Evolutionary conservation across 2,888 invertebrate genomes (phyloP), one percentile per base, ranked within the genome.

Genomic region (Drosophila ustulata): DNA sequence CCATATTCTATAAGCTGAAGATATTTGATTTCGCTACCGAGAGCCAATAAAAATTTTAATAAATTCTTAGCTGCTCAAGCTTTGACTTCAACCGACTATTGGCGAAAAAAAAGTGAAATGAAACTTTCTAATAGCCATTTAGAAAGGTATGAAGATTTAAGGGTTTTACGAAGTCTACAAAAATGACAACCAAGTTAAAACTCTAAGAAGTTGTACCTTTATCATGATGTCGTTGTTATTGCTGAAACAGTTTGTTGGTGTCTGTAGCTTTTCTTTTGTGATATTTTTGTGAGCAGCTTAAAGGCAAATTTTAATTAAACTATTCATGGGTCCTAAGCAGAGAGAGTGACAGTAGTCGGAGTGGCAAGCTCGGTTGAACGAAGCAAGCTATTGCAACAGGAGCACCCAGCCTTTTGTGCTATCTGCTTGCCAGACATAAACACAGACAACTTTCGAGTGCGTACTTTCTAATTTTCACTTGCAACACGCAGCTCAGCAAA

Each of bases 381-480:
- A 43, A 23, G 41, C 28, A 23, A 9, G 39, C 41, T 4, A 9
- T 26, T 7, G 18, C 39, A 41, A 18, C n/a, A 57, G 32, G 26
- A 32, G 39, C 37, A 62, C 43, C 28, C 51, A 57, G 71, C 23
- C 78, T 65, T 62, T 66, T 66, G 66, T 76, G 66, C 70, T 77
- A 67, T 59, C 76, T 68, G 66, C 65, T 34, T 79, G 74, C 66
- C 67, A 88, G 88, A 88, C 83, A 77, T 78, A 82, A 88, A 80
- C 88, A 88, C 72, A 83, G 88, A 86, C 86, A 80, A 70, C 86
- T 79, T 83, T 79, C 79, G 71, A 89, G 84, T 85, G 89, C 89
- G 89, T 89, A 89, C 84, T 85, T 85, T 85, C 84, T 89, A 85
- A 85, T 84, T 88, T 84, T 75, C 89, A 81, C 84, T 72, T 76